Percentiles rank a stretch among this genome's conserved stretches.
phyloP scores from a whole-genome alignment of 2,888 invertebrate species.

The Himalopsyche japonica region DNA sequence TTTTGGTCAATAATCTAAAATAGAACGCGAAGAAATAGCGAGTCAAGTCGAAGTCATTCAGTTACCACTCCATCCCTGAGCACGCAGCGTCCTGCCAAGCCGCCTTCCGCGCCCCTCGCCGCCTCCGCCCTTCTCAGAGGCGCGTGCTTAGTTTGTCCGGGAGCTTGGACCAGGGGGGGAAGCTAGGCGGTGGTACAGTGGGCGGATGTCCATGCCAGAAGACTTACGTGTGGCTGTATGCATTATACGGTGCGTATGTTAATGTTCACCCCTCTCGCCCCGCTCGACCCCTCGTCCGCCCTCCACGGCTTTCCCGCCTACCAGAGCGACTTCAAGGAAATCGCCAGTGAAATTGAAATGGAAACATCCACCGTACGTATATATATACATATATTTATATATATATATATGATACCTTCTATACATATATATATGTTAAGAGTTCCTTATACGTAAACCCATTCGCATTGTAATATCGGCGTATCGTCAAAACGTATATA shows the following conservation, averaged over 20 bases:
- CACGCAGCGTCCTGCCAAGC: slow-evolving; percentile 13
- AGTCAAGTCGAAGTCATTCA: neutral
- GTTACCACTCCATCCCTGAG: slow-evolving; percentile 13
- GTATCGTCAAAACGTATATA: neutral
- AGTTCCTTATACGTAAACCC: neutral
- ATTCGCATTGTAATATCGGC: neutral
- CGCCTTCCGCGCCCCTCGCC: slow-evolving; percentile 5
- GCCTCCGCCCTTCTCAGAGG: slow-evolving; percentile 31
- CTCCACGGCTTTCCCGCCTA: neutral
- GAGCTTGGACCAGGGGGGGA: slow-evolving; percentile 12
- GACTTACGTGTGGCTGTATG: slow-evolving; percentile 40
- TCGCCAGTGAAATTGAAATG: slow-evolving; percentile 40
- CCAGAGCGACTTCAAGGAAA: slow-evolving; percentile 34
- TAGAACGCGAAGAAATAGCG: neutral
- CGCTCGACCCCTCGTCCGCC: neutral
- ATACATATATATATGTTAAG: neutral
- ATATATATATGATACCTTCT: slow-evolving; percentile 1
- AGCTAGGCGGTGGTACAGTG: slow-evolving; percentile 7
- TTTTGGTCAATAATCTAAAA: neutral
- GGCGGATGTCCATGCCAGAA: slow-evolving; percentile 39
- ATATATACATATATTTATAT: neutral
- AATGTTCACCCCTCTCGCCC: slow-evolving; percentile 28
- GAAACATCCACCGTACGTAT: slow-evolving; percentile 21
- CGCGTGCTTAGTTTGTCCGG: slow-evolving; percentile 39
- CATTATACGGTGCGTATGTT: slow-evolving; percentile 39